These are phyloP conservation scores for Trichogramma pretiosum DNA, from an alignment of 1,140 invertebrate species.

Conservation along the genomic window DNA sequence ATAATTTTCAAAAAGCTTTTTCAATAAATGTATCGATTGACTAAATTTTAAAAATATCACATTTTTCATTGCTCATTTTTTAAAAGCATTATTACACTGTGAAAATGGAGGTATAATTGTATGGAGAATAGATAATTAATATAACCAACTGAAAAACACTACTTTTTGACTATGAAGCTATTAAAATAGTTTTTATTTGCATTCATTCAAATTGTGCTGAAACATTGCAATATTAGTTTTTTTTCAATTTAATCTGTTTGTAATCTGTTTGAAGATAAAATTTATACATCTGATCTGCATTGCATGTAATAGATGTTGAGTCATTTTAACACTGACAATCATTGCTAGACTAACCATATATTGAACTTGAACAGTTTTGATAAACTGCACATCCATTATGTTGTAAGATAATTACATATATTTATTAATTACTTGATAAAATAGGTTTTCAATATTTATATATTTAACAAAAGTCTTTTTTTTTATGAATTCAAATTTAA, in stretches of 20 bases:
- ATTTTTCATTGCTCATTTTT: too few relatives aligned
- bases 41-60: too few relatives aligned
- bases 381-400: not conserved
- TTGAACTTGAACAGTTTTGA: not conserved
- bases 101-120: too few relatives aligned
- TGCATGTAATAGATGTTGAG: not conserved
- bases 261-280: not conserved
- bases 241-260: not conserved
- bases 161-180: too few relatives aligned
- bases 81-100: too few relatives aligned
- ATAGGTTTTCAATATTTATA: slow-evolving; percentile 5
- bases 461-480: not conserved
- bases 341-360: slow-evolving; percentile 3
- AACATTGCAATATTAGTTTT: slow-evolving; percentile 2
- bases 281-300: slow-evolving; percentile 11
- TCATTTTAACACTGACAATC: slow-evolving; percentile 12
- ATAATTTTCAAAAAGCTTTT: too few relatives aligned
- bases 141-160: too few relatives aligned
- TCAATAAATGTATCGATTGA: too few relatives aligned
- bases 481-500: not conserved
- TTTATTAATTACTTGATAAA: not conserved
- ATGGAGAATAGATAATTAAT: too few relatives aligned
- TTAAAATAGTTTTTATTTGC: too few relatives aligned
- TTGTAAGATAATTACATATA: too few relatives aligned
- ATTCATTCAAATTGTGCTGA: not conserved